A percentile compares a stretch with the other conserved stretches of the same genome.
Evolutionary conservation across 2,797 vertebrate genomes (phyloP).

Genomic region (Betta splendens): DNA sequence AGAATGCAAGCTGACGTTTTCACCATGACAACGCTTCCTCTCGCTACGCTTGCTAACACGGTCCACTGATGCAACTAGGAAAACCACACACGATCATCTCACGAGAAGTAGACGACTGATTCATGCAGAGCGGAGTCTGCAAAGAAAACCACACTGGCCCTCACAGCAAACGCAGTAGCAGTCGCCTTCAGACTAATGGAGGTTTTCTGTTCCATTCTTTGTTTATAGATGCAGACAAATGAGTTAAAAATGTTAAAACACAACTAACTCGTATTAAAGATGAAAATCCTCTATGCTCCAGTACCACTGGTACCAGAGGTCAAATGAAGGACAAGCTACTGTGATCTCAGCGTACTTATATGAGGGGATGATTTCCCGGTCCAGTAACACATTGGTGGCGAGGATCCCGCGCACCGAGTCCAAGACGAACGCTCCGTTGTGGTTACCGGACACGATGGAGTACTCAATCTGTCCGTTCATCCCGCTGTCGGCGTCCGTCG

Average conservation of each 20-base stretch:
- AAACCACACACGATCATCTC: too few species aligned
- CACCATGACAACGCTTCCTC: not conserved
- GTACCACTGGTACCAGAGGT: too few species aligned
- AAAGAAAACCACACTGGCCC: not conserved
- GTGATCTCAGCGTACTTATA: constrained; percentile 85
- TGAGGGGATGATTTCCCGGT: constrained; percentile 84
- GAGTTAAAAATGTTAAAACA: too few species aligned
- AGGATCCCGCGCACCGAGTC: constrained; percentile 86
- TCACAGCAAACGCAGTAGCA: not conserved
- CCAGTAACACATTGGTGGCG: constrained; percentile 81
- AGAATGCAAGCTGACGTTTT: not conserved
- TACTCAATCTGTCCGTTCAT: constrained; percentile 87
- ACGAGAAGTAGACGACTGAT: not conserved
- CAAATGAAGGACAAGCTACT: too few species aligned
- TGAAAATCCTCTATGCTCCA: too few species aligned
- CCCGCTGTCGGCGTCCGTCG: constrained; percentile 87
- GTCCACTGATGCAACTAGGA: not conserved
- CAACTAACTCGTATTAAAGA: too few species aligned
- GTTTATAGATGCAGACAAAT: too few species aligned
- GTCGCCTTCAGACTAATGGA: not conserved
- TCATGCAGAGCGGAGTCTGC: not conserved
- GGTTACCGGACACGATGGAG: constrained; percentile 88
- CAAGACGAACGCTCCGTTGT: constrained; percentile 83
- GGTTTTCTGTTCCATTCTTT: too few species aligned
- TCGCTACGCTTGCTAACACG: not conserved